Percentiles rank a stretch among this genome's conserved stretches.
These are phyloP conservation scores for Melieria crassipennis DNA, from an alignment of 2,888 invertebrate species.

Conservation along the genomic window DNA sequence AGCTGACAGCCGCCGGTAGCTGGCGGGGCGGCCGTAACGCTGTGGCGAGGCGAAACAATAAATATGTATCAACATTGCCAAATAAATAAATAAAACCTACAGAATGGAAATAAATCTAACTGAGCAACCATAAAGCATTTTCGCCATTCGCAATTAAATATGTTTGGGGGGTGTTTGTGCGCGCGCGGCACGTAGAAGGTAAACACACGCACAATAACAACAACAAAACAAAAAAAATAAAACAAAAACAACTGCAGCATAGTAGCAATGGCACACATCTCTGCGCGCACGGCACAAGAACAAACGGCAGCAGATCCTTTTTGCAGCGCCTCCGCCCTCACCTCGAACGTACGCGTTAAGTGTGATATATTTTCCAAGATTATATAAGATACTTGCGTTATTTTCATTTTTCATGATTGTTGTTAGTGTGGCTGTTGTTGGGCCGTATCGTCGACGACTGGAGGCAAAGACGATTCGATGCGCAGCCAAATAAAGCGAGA, in stretches of 20 bases:
- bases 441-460: conserved; percentile 28
- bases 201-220: conserved; percentile 17
- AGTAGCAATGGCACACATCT: no score
- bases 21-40: no score
- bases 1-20: no score
- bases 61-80: conserved; percentile 53
- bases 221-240: conserved; percentile 1
- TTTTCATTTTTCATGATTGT: conserved; percentile 44
- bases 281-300: no score
- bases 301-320: not conserved
- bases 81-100: conserved; percentile 62
- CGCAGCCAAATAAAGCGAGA: conserved; percentile 32
- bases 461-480: conserved; percentile 51
- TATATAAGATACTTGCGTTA: conserved; percentile 64
- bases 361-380: conserved; percentile 67
- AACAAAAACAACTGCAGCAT: not conserved
- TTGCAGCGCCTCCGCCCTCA: not conserved
- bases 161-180: conserved; percentile 37
- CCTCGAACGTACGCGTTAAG: conserved; percentile 56
- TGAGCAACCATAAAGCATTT: conserved; percentile 66
- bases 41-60: conserved; percentile 31
- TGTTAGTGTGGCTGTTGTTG: conserved; percentile 15
- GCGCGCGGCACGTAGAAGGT: conserved; percentile 1
- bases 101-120: conserved; percentile 65
- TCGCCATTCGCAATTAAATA: conserved; percentile 64